Evolutionary conservation across 2,888 invertebrate species (phyloP), one percentile per base, ranked within the genome.

Genomic region (Agrochola lychnidis): DNA sequence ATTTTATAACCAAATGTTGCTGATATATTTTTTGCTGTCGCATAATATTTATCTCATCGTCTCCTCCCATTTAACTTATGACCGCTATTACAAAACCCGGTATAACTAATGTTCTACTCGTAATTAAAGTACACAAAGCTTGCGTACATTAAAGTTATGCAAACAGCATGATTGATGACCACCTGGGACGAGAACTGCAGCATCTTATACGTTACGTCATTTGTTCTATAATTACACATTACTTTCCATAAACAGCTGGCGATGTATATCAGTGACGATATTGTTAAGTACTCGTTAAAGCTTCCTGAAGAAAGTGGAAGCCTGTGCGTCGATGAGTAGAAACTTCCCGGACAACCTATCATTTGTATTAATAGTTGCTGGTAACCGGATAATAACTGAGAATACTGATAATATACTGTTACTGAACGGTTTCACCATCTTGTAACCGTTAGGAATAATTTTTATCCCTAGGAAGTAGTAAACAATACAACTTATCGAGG

Each of bases 261-360:
- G 53, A 73, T 76, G 59, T 51, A 78, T 71, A 76, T 70, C 53
- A 36, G 9, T 16, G 30, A 56, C 36, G 36, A 45, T 63, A 59
- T 70, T 71, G 68, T 73, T 30, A 30, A 30, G 30, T 68, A 66
- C 22, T 80, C 25, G 67, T 80, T 77, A 77, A 73, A 67, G 75
- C 82, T 91, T 92, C 91, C 89, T 89, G 88, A 90, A 87, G 92
- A 93, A 93, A 93, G 92, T 85, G 76, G 85, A 76, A 75, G 71
- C 72, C 79, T 84, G 75, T 68, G 74, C 70, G 76, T 76, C 82
- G 73, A 87, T 82, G 81, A 81, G 77, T 77, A 86, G 89, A 90
- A 91, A 91, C 85, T 88, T 80, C 76, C 76, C 74, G 59, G 56
- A 70, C 79, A 73, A 73, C 81, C 61, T 83, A 78, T 82, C 79